These are phyloP conservation scores for Nemotelus pantherinus DNA, from an alignment of 2,888 invertebrate species.

Conservation along the genomic window DNA sequence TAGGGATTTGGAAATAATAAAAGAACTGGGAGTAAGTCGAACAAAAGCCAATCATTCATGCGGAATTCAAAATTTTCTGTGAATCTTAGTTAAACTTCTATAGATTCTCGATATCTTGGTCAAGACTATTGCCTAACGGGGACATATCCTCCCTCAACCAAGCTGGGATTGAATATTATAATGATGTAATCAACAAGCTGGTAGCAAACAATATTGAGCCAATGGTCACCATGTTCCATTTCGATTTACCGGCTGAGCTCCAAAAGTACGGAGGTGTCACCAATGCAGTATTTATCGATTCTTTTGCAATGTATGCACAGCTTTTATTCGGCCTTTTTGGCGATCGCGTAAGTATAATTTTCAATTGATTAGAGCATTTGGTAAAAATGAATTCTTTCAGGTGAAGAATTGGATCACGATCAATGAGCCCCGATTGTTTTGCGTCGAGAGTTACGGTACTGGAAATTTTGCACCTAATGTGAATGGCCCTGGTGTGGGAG, in stretches of 20 bases:
- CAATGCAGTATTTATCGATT: conserved; percentile 64
- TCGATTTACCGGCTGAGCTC: conserved; percentile 68
- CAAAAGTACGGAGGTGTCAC: conserved; percentile 68
- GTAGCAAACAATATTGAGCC: conserved; percentile 71
- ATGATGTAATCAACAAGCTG: conserved; percentile 71
- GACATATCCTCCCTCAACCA: conserved; percentile 68
- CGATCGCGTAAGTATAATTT: conserved; percentile 61
- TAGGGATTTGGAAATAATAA: conserved; percentile 68
- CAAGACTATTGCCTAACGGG: conserved; percentile 71
- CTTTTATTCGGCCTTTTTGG: conserved; percentile 65
- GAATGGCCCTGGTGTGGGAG: conserved; percentile 64
- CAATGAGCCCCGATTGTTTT: conserved; percentile 68
- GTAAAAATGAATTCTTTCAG: conserved; percentile 32
- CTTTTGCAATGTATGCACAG: conserved; percentile 67
- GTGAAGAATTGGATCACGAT: conserved; percentile 70
- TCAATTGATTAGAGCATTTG: conserved; percentile 56
- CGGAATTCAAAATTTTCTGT: background rate
- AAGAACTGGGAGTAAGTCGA: conserved; percentile 63
- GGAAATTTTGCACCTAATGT: conserved; percentile 59
- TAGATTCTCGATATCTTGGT: conserved; percentile 73
- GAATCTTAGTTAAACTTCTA: conserved; percentile 63
- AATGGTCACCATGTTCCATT: conserved; percentile 69
- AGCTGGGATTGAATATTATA: conserved; percentile 73
- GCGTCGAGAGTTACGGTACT: conserved; percentile 66
- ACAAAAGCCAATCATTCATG: background rate